Percentiles rank a stretch among this genome's conserved stretches.
Conservation (phyloP, 2,888 invertebrate genomes). For the Pelosia muscerda region DNA sequence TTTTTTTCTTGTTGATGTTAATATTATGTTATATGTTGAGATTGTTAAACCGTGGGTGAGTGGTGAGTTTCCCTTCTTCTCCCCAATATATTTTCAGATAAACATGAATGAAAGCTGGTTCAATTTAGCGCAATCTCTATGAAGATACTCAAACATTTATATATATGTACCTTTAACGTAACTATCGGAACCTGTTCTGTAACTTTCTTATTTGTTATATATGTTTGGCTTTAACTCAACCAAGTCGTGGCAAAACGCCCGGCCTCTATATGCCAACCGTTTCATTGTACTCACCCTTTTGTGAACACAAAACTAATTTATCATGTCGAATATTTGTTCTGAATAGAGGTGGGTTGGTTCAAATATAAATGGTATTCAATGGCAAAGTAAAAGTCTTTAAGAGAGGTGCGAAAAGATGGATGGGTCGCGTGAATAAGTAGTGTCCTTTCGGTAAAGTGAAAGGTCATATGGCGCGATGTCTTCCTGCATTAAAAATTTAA, state of each 20-base stretch:
- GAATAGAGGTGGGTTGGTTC: background rate
- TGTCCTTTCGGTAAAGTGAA: too few species aligned
- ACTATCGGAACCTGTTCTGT: background rate
- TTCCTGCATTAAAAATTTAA: too few species aligned
- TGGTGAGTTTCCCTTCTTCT: too few species aligned
- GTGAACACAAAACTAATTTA: background rate
- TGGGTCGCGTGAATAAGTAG: too few species aligned
- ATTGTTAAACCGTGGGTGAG: too few species aligned
- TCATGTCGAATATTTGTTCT: background rate
- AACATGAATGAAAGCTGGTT: too few species aligned
- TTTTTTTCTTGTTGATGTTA: too few species aligned
- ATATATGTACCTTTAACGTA: background rate
- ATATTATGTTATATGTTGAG: too few species aligned
- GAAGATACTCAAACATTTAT: background rate
- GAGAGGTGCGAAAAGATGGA: background rate
- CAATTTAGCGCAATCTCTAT: too few species aligned
- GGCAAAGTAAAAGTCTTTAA: too few species aligned
- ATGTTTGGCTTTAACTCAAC: background rate
- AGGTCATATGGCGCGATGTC: too few species aligned
- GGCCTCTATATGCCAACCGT: background rate
- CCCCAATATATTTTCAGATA: too few species aligned
- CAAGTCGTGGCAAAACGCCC: background rate
- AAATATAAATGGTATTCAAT: background rate
- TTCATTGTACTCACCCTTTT: background rate
- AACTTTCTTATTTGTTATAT: background rate